Conservation (phyloP, 2,797 vertebrate genomes). For the Gymnopithys bicolor region DNA sequence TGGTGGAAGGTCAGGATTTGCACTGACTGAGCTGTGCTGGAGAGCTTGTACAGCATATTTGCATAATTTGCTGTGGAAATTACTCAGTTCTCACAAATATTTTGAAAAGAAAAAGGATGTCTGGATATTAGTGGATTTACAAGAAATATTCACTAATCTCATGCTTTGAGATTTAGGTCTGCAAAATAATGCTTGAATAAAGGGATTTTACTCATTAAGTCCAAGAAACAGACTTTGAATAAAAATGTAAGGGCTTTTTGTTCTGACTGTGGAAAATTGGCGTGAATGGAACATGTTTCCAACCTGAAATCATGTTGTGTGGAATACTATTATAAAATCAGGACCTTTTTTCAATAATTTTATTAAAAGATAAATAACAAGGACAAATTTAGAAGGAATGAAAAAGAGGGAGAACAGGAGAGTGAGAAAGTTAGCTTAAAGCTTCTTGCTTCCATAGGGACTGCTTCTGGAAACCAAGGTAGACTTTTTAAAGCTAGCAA, state of each 20-base stretch:
- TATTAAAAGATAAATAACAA: background rate
- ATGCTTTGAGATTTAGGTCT: background rate
- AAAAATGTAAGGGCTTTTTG: background rate
- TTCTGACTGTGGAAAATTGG: background rate
- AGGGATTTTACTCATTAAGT: conserved; percentile 5
- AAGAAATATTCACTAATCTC: conserved; percentile 31
- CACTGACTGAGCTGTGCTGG: conserved; percentile 50
- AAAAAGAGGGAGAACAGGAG: background rate
- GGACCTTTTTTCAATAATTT: background rate
- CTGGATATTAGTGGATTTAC: conserved; percentile 27
- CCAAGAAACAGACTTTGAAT: background rate
- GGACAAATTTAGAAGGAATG: background rate
- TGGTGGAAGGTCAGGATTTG: conserved; percentile 55
- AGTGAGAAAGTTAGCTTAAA: background rate
- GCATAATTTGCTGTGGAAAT: conserved; percentile 71
- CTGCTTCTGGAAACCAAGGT: background rate
- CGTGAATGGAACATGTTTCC: background rate
- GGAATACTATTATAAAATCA: background rate
- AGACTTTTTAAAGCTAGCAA: background rate
- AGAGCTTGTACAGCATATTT: conserved; percentile 63
- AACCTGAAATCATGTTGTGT: background rate
- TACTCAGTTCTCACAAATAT: conserved; percentile 37
- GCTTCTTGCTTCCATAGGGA: background rate
- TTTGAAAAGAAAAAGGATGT: background rate
- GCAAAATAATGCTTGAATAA: background rate